phyloP scores from a whole-genome alignment of 2,888 invertebrate species.

The Cephalotes varians region DNA sequence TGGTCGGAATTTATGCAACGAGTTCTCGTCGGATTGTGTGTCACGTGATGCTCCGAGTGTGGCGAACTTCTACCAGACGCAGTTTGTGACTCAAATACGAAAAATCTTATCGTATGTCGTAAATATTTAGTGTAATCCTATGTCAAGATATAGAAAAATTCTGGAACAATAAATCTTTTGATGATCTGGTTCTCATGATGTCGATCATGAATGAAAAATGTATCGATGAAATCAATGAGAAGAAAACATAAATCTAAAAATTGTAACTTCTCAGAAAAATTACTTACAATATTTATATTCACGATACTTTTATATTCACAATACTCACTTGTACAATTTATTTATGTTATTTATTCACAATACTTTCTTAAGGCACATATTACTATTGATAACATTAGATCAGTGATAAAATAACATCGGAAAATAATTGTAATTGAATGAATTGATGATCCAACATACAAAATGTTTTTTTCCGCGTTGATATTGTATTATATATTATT shows the following conservation, averaged over 20 bases:
- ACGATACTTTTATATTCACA: too few relatives aligned
- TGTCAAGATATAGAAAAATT: not conserved
- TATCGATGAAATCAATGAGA: not conserved
- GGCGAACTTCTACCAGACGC: slow-evolving; percentile 11
- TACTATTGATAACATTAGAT: not conserved
- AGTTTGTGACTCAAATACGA: slow-evolving; percentile 13
- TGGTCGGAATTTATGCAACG: slow-evolving; percentile 41
- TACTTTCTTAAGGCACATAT: not conserved
- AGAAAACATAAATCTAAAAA: not conserved
- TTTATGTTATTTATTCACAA: too few relatives aligned
- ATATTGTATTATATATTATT: not conserved
- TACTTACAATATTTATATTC: not conserved
- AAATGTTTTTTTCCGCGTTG: not conserved
- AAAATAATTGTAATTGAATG: not conserved
- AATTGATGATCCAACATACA: not conserved
- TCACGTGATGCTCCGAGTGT: not conserved
- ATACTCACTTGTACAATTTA: too few relatives aligned
- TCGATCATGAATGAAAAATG: not conserved
- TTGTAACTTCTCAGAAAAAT: not conserved
- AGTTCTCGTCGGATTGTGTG: slow-evolving; percentile 27
- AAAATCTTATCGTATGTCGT: not conserved
- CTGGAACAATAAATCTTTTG: not conserved
- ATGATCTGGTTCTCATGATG: not conserved
- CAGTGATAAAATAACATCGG: not conserved
- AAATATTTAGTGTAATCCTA: not conserved